A percentile compares a stretch with the other conserved stretches of the same genome.
These are phyloP conservation scores for Eupristina koningsbergeri DNA, from an alignment of 1,140 invertebrate species.

Conservation along the genomic window DNA sequence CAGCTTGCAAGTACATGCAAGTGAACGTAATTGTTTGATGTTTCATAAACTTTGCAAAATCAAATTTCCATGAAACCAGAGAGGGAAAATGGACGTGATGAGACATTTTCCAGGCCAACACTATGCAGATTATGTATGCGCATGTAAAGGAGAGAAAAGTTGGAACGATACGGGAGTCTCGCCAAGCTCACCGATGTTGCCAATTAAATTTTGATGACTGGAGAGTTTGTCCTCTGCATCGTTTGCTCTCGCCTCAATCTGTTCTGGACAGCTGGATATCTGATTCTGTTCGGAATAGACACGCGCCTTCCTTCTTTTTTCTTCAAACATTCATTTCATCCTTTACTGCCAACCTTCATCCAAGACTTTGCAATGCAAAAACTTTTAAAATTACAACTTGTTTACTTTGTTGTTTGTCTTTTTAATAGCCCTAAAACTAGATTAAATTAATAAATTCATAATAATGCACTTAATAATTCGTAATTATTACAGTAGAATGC, in stretches of 20 bases:
- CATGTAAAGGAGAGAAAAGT: background rate
- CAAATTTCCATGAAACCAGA: conserved; percentile 3
- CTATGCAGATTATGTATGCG: conserved; percentile 21
- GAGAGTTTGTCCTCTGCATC: background rate
- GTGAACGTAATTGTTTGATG: conserved; percentile 25
- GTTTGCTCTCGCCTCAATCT: background rate
- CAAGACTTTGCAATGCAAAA: too few relatives aligned
- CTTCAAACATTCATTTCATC: conserved; percentile 1
- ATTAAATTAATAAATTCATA: background rate
- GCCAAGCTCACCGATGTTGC: conserved; percentile 26
- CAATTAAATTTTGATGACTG: conserved; percentile 47
- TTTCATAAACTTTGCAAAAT: conserved; percentile 41
- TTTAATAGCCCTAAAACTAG: background rate
- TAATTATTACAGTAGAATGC: background rate
- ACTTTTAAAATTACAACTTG: too few relatives aligned
- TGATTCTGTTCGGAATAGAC: background rate
- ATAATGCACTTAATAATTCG: background rate
- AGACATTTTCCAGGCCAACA: conserved; percentile 27
- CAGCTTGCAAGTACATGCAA: background rate
- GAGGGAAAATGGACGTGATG: conserved; percentile 8
- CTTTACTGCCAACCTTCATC: too few relatives aligned
- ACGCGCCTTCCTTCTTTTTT: background rate
- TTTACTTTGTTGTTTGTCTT: too few relatives aligned
- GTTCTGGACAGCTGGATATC: background rate
- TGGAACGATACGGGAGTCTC: background rate